phyloP scores from a whole-genome alignment of 2,113 vertebrate species.

The Apistogramma diplotaenia region DNA sequence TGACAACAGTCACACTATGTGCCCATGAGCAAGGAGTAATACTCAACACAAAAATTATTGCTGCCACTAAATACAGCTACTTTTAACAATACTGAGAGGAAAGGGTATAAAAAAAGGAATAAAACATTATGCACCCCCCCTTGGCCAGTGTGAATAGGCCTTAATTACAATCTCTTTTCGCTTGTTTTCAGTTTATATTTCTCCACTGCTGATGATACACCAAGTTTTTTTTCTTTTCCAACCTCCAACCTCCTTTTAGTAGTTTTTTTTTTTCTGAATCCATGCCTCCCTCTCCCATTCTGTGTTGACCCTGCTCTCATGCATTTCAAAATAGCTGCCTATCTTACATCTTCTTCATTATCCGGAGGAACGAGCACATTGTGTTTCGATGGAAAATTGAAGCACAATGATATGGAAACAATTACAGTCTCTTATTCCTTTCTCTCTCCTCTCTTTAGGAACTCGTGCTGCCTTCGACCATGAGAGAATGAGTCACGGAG shows the following conservation, averaged over 20 bases:
- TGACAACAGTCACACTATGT: slow-evolving; percentile 10
- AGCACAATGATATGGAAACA: slow-evolving; percentile 43
- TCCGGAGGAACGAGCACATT: slow-evolving; percentile 6
- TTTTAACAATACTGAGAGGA: slow-evolving; percentile 24
- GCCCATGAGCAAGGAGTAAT: slow-evolving; percentile 9
- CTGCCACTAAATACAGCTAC: background rate
- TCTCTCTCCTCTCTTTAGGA: slow-evolving; percentile 52
- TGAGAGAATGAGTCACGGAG: slow-evolving; percentile 56
- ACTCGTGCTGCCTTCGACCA: slow-evolving; percentile 31
- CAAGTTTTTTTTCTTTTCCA: slow-evolving; percentile 12
- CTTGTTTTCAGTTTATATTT: slow-evolving; percentile 39
- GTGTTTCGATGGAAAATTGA: slow-evolving; percentile 34
- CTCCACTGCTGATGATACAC: slow-evolving; percentile 3
- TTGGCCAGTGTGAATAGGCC: slow-evolving; percentile 40
- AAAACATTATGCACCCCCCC: slow-evolving; percentile 22
- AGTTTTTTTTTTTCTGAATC: slow-evolving; percentile 28
- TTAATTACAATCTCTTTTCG: slow-evolving; percentile 60
- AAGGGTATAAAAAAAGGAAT: slow-evolving; percentile 21
- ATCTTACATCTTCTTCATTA: slow-evolving; percentile 52
- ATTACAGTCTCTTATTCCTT: slow-evolving; percentile 45
- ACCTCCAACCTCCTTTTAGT: slow-evolving; percentile 30
- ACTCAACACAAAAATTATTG: background rate
- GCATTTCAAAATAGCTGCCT: slow-evolving; percentile 50
- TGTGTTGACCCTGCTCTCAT: slow-evolving; percentile 38
- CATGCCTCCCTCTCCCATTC: slow-evolving; percentile 14